These are phyloP conservation scores for Tiliacea citrago DNA, from an alignment of 2,888 invertebrate genomes.

Conservation along the genomic window DNA sequence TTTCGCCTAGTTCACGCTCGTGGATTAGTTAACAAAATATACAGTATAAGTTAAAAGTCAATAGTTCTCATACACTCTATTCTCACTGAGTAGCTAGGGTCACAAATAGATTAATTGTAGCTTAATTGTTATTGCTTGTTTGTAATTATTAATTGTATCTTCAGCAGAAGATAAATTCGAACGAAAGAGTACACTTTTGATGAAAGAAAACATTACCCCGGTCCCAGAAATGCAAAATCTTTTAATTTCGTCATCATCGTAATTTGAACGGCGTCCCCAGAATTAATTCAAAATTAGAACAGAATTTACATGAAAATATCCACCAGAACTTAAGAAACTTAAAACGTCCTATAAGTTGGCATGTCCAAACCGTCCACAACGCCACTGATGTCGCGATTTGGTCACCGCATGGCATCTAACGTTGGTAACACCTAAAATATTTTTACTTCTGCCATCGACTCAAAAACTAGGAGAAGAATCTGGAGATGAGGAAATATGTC, in stretches of 20 bases:
- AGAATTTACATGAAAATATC: neutral
- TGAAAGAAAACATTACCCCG: neutral
- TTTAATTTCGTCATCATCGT: neutral
- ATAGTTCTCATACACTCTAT: conserved; percentile 39
- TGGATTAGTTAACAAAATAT: conserved; percentile 58
- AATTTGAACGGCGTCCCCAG: neutral
- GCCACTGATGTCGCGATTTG: no score
- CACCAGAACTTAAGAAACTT: neutral
- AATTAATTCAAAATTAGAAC: neutral
- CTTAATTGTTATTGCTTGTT: no score
- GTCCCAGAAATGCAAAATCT: conserved; percentile 24
- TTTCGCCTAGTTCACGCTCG: conserved; percentile 5
- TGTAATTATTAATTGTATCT: conserved; percentile 4
- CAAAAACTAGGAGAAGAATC: neutral
- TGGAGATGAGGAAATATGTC: no score
- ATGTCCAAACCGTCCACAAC: no score
- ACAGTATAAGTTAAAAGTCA: conserved; percentile 54
- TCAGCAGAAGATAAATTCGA: neutral
- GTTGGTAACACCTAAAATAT: neutral
- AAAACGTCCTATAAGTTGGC: neutral
- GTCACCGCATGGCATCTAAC: neutral
- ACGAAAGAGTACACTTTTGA: neutral
- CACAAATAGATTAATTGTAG: conserved; percentile 1
- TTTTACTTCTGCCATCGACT: neutral
- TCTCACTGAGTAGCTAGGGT: conserved; percentile 49